phyloP scores from a whole-genome alignment of 2,113 vertebrate genomes.

The Sciurus niger region DNA sequence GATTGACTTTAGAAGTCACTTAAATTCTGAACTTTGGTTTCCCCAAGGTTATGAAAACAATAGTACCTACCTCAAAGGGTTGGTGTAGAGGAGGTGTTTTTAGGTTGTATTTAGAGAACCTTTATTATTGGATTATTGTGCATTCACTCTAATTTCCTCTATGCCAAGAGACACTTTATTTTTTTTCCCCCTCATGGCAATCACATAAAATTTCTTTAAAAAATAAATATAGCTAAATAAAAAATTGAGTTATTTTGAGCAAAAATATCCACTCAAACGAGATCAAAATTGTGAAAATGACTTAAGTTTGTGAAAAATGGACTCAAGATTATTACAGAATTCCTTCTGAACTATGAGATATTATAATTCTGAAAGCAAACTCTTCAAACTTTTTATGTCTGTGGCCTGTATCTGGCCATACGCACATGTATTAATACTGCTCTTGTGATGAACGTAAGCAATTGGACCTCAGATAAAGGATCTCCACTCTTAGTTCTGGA shows the following conservation, averaged over 20 bases:
- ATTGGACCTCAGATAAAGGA: neutral
- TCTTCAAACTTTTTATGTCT: neutral
- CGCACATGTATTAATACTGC: neutral
- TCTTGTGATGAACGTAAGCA: neutral
- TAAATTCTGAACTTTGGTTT: neutral
- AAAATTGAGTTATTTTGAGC: constrained; percentile 29
- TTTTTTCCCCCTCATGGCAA: neutral
- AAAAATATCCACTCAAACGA: constrained; percentile 22
- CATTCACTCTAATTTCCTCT: neutral
- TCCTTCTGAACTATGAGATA: neutral
- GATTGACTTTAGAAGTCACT: neutral
- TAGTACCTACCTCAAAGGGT: neutral
- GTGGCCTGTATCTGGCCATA: neutral
- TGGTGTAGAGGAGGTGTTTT: neutral
- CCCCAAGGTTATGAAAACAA: neutral
- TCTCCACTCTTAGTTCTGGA: neutral
- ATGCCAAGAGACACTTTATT: neutral
- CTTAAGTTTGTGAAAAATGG: neutral
- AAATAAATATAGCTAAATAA: constrained; percentile 25
- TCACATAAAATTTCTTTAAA: neutral
- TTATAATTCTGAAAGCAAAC: neutral
- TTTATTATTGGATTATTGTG: neutral
- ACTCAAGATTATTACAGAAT: neutral
- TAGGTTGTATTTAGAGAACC: neutral
- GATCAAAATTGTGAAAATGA: neutral